phyloP scores from a whole-genome alignment of 2,888 invertebrate species.

The Parnassius apollo region DNA sequence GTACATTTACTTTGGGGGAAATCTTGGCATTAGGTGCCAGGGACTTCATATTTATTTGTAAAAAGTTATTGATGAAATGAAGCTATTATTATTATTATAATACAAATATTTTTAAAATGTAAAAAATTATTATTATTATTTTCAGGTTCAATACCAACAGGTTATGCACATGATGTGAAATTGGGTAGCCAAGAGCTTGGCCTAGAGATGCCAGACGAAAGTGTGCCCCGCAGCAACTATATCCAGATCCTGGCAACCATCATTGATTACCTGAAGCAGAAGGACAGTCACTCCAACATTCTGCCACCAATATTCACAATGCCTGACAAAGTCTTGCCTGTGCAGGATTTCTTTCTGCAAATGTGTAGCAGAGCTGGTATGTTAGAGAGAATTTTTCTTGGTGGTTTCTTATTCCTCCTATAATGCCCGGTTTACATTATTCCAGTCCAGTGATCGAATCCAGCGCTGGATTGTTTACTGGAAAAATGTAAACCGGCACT shows the following conservation, averaged over 20 bases:
- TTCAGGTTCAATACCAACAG: conserved; percentile 57
- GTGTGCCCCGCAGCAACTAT: conserved; percentile 38
- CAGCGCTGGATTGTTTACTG: no score
- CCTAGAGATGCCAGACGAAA: conserved; percentile 53
- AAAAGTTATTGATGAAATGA: background rate
- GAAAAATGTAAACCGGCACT: no score
- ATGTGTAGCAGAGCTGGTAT: conserved; percentile 57
- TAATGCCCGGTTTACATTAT: no score
- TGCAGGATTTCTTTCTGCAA: conserved; percentile 54
- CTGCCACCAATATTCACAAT: conserved; percentile 63
- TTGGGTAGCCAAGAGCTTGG: conserved; percentile 46
- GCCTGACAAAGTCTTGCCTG: conserved; percentile 53
- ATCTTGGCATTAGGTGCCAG: background rate
- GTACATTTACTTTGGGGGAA: background rate
- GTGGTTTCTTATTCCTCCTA: background rate
- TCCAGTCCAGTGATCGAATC: no score
- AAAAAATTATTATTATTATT: background rate
- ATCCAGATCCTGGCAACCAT: conserved; percentile 53
- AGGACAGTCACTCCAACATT: conserved; percentile 32
- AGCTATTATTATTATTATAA: background rate
- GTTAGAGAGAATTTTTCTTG: conserved; percentile 11
- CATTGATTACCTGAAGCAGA: conserved; percentile 57
- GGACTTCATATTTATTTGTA: background rate
- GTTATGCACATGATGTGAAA: conserved; percentile 62
- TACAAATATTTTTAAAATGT: background rate